Percentiles rank a stretch among this genome's conserved stretches.
phyloP scores from a whole-genome alignment of 1,140 invertebrate genomes.

The Sinella curviseta region DNA sequence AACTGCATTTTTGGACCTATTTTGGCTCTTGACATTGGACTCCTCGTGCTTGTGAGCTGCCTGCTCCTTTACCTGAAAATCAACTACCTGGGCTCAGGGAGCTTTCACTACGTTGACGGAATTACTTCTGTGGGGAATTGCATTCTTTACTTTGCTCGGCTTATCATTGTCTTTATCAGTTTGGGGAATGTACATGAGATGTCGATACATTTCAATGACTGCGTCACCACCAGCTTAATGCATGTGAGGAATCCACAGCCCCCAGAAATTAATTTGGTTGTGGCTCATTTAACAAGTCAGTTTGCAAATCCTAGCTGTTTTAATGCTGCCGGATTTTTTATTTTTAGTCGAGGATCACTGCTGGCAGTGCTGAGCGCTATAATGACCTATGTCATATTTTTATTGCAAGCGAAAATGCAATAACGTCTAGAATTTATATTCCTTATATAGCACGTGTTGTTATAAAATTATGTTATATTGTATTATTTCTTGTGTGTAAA shows the following conservation, averaged over 20 bases:
- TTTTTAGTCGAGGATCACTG: conserved; percentile 33
- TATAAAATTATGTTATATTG: background rate
- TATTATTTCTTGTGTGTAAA: no score
- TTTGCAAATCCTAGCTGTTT: conserved; percentile 36
- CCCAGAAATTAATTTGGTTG: conserved; percentile 31
- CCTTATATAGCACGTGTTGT: background rate
- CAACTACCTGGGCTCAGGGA: background rate
- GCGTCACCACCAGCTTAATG: background rate
- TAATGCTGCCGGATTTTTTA: conserved; percentile 44
- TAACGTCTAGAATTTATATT: background rate
- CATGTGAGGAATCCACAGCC: background rate
- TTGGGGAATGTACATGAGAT: conserved; percentile 42
- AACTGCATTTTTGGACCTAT: conserved; percentile 40
- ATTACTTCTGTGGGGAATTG: conserved; percentile 9
- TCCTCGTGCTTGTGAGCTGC: conserved; percentile 4
- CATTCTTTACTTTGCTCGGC: conserved; percentile 24
- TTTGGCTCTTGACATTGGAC: conserved; percentile 34
- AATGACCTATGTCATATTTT: conserved; percentile 45
- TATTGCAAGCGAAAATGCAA: conserved; percentile 42
- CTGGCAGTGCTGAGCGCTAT: conserved; percentile 44
- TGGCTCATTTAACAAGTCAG: conserved; percentile 37
- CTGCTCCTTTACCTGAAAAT: conserved; percentile 21
- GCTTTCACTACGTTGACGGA: background rate
- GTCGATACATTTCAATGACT: conserved; percentile 31
- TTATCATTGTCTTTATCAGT: conserved; percentile 40